These are phyloP conservation scores for Papilio demoleus DNA, from an alignment of 2,888 invertebrate species.

Conservation along the genomic window DNA sequence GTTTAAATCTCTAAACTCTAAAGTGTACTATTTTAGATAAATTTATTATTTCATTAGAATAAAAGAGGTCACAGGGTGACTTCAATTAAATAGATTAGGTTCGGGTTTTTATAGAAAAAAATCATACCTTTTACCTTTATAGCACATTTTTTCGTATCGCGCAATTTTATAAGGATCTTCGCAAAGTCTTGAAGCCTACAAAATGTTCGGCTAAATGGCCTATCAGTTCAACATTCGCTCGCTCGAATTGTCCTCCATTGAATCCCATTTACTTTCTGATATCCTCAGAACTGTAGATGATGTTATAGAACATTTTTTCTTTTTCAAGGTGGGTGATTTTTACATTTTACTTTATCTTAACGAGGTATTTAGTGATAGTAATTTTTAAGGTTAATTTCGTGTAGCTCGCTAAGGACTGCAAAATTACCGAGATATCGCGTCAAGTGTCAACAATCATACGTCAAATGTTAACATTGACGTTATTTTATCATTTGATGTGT, in stretches of 20 bases:
- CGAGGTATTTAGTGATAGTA: not conserved
- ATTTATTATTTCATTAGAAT: not conserved
- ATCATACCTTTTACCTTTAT: not conserved
- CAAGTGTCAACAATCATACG: no score
- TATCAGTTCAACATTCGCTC: slow-evolving; percentile 23
- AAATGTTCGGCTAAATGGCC: slow-evolving; percentile 30
- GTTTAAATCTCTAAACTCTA: no score
- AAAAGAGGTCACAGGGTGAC: not conserved
- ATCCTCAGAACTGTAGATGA: slow-evolving; percentile 16
- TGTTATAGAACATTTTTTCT: no score
- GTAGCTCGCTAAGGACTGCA: not conserved
- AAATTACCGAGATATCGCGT: no score
- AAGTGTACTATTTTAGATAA: not conserved
- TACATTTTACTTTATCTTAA: not conserved
- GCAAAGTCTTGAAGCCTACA: slow-evolving; percentile 22
- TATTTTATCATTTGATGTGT: no score
- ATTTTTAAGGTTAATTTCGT: not conserved
- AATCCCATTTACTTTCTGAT: slow-evolving; percentile 29
- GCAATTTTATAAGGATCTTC: slow-evolving; percentile 15
- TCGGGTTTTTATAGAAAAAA: not conserved
- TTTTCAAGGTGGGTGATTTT: not conserved
- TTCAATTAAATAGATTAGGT: slow-evolving; percentile 10
- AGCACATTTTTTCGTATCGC: not conserved
- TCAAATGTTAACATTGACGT: no score
- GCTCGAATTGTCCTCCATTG: slow-evolving; percentile 30